Evolutionary conservation across 2,888 invertebrate species (phyloP), one percentile per base, ranked within the genome.

Genomic region (Allygus modestus): DNA sequence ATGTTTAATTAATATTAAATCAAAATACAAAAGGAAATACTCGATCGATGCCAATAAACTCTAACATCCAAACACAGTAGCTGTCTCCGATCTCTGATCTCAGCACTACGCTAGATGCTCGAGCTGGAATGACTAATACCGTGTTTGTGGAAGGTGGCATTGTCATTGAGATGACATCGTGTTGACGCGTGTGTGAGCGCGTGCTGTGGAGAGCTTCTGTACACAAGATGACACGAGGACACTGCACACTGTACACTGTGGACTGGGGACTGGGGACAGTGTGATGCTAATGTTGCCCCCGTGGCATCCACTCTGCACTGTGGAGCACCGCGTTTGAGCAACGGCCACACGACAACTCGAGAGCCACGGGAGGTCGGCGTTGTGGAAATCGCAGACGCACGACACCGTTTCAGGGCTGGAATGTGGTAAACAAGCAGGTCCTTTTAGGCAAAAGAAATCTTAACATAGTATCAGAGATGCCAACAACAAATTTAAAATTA

Each of bases 131-230:
- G 28, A 65, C 65, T 65, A 65, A 65, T 65, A 28, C 37, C 28
- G 69, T 69, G 69, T 69, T 71, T 71, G 41, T 20, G n/a, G 37
- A 71, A n/a, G n/a, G 37, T 12, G 33, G 71, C 23, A 71, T 71
- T 71, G 41, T 71, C 71, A 71, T 71, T 71, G 71, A 71, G 71
- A 71, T 71, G 71, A 41, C 37, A 28, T 54, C 46, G 20, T 54
- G 54, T 51, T 11, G 4, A 15, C n/a, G 51, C 15, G 51, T 54
- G 54, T 54, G 51, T 23, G 54, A 1, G 1, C 33, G 69, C 31
- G 31, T 69, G 69, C 31, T 2, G 31, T n/a, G 41, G n/a, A 37
- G 41, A 1, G 23, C 69, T 69, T 41, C 31, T 33, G 58, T 58
- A 58, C 58, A 58, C 58, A 58, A n/a, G 51, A 51, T n/a, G 51